A percentile compares a stretch with the other conserved stretches of the same genome.
These are phyloP conservation scores for Zonitis immaculata DNA, from an alignment of 2,888 invertebrate genomes.

Conservation along the genomic window DNA sequence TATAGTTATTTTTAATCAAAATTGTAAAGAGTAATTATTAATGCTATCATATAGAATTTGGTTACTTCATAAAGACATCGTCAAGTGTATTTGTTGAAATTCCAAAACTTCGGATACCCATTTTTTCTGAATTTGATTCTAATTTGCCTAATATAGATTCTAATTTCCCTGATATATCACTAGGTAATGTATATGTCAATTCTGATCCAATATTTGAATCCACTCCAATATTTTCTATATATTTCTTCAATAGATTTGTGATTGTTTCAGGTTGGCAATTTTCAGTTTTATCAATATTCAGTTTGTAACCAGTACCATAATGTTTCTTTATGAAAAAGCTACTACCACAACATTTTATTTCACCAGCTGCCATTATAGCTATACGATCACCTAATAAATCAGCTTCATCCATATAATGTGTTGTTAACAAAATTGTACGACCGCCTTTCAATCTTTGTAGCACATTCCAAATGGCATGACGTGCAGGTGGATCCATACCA, in stretches of 20 bases:
- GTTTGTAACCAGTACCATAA: conserved; percentile 80
- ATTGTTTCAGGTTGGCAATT: conserved; percentile 51
- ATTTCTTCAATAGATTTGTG: conserved; percentile 53
- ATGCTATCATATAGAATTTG: too few relatives aligned
- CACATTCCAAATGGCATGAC: conserved; percentile 80
- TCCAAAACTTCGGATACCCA: conserved; percentile 74
- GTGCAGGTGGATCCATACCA: conserved; percentile 83
- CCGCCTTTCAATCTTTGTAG: conserved; percentile 65
- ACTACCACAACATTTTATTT: conserved; percentile 74
- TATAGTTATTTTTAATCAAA: conserved; percentile 23
- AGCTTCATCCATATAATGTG: conserved; percentile 90
- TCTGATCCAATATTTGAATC: conserved; percentile 73
- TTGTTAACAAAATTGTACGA: conserved; percentile 78
- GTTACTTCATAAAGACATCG: conserved; percentile 81
- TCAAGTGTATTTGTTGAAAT: conserved; percentile 82
- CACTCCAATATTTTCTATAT: conserved; percentile 62
- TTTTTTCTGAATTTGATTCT: too few relatives aligned
- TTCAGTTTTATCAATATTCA: conserved; percentile 68
- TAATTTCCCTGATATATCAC: too few relatives aligned
- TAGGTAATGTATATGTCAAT: conserved; percentile 63
- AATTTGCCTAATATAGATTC: too few relatives aligned
- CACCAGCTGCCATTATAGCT: conserved; percentile 80
- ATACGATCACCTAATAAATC: conserved; percentile 82
- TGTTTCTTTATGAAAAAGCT: conserved; percentile 77
- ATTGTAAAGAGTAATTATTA: too few relatives aligned